Evolutionary conservation across 2,113 vertebrate genomes (phyloP), one percentile per base, ranked within the genome.

Genomic region (Mirza zaza): DNA sequence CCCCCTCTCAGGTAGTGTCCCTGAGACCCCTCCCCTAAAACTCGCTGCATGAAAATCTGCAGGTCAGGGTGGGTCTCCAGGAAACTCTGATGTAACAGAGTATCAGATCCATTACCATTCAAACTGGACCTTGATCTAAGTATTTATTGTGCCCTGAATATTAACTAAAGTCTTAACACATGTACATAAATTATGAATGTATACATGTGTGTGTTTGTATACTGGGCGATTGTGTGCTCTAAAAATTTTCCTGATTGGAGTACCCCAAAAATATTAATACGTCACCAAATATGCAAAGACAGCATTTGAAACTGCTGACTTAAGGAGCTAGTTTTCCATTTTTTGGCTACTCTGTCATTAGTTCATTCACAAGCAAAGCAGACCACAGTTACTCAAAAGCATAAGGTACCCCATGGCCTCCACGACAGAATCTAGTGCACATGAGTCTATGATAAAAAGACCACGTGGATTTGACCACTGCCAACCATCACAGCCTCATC

Each of bases 181-280:
- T 14, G 13, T 68, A 68, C 7, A 29, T 45, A 68, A 50, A 63
- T 50, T 45, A 80, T 32, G 25, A 65, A 55, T 17, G 57, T 39
- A 10, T 7, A 0, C 23, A 42, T 17, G 42, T 75, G 13, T 6
- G 23, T 17, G 25, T 11, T 0, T 32, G 61, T 18, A 32, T 84
- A 76, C 70, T 67, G n/a, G 50, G 68, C 3, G 17, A 55, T 0
- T 81, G 2, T 85, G 27, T 18, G 48, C 75, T 59, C 84, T 59
- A 91, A 36, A 63, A 52, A 10, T 57, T 42, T 52, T 34, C 32
- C 4, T 36, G 20, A 59, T n/a, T n/a, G 34, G 59, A 42, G 17
- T 36, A 50, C 4, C 65, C 42, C 34, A 67, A 45, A 93, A 94
- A 32, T 85, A 73, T n/a, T 85, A 87, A 32, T 34, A 63, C 34